phyloP scores from a whole-genome alignment of 2,888 invertebrate genomes.

The Apomyelois bistriatella region DNA sequence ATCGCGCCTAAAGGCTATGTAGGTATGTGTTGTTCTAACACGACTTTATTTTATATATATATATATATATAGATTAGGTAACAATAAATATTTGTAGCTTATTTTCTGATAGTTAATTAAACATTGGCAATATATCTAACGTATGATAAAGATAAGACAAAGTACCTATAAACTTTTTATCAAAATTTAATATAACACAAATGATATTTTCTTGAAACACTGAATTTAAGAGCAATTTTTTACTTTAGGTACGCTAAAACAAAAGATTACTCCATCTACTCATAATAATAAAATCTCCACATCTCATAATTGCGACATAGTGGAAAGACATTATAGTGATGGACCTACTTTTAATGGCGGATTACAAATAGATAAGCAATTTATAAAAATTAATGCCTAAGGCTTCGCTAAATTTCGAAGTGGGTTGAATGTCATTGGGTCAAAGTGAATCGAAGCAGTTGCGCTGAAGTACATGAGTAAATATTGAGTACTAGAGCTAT shows the following conservation, averaged over 20 bases:
- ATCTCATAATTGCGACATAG: not conserved
- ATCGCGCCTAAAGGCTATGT: too few species aligned
- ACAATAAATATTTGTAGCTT: too few species aligned
- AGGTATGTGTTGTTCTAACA: too few species aligned
- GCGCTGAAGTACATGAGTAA: slow-evolving; percentile 21
- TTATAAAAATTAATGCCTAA: slow-evolving; percentile 13
- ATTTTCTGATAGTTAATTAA: too few species aligned
- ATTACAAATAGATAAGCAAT: slow-evolving; percentile 11
- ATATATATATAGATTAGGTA: too few species aligned
- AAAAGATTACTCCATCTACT: not conserved
- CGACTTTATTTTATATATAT: too few species aligned
- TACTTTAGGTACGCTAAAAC: not conserved
- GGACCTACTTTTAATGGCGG: not conserved
- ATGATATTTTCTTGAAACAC: too few species aligned
- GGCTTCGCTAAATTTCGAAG: slow-evolving; percentile 16
- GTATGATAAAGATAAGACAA: too few species aligned
- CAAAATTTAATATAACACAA: too few species aligned
- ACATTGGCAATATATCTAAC: too few species aligned
- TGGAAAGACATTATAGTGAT: not conserved
- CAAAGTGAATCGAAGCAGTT: slow-evolving; percentile 42
- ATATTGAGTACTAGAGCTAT: not conserved
- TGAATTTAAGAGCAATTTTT: too few species aligned
- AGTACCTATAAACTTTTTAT: too few species aligned
- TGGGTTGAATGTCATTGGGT: slow-evolving; percentile 44
- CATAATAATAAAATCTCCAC: not conserved